phyloP scores from a whole-genome alignment of 2,888 invertebrate genomes.

The Coelinius sp. region DNA sequence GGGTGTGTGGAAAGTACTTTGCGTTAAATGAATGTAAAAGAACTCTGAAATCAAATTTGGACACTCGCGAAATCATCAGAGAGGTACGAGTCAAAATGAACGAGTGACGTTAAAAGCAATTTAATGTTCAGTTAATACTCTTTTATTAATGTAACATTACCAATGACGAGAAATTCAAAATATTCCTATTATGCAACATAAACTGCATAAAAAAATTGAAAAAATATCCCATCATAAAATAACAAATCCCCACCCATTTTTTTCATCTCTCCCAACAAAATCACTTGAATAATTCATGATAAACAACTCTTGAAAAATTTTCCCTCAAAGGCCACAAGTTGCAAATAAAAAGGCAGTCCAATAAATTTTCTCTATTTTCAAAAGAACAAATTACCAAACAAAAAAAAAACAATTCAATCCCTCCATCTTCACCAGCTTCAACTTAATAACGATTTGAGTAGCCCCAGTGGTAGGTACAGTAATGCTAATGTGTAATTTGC shows the following conservation, averaged over 20 bases:
- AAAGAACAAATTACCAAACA: not conserved
- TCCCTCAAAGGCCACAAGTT: too few relatives aligned
- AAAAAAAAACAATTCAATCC: not conserved
- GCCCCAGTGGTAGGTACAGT: constrained; percentile 53
- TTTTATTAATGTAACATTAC: constrained; percentile 64
- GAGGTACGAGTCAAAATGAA: constrained; percentile 58
- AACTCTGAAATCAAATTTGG: constrained; percentile 26
- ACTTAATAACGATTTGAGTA: constrained; percentile 63
- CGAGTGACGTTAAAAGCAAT: constrained; percentile 64
- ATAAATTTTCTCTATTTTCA: not conserved
- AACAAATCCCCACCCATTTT: too few relatives aligned
- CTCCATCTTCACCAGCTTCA: not conserved
- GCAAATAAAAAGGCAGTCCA: not conserved
- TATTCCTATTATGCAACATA: too few relatives aligned
- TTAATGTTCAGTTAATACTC: constrained; percentile 66
- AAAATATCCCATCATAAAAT: too few relatives aligned
- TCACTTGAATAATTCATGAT: constrained; percentile 7
- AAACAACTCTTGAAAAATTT: too few relatives aligned
- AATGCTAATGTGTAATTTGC: constrained; percentile 66
- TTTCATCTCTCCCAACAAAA: not conserved
- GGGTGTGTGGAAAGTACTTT: constrained; percentile 45
- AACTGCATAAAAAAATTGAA: too few relatives aligned
- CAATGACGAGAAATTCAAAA: constrained; percentile 42
- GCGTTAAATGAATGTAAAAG: constrained; percentile 68
- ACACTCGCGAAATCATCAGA: constrained; percentile 51